Evolutionary conservation across 2,113 vertebrate genomes (phyloP), one percentile per base, ranked within the genome.

Genomic region (Chionomys nivalis): DNA sequence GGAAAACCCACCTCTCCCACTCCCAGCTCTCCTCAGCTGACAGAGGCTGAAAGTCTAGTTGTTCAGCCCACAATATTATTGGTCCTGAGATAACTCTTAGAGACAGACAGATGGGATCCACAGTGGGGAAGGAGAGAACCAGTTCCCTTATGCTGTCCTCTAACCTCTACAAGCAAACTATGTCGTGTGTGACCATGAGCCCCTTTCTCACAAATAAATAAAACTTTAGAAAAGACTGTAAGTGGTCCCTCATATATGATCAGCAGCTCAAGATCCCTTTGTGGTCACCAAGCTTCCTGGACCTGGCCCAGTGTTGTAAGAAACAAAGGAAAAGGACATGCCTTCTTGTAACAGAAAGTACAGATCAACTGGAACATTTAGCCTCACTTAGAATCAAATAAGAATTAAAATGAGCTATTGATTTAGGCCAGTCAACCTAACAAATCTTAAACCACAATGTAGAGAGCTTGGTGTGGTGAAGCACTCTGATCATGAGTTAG

Each of bases 351-450:
- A 94, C 33, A 23, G 36, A 92, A 79, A 83, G 70, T 24, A 90
- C 19, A 93, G 70, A 36, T 92, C 24, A 33, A 77, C 19, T 66
- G 39, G 33, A 9, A 52, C 81, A 96, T 90, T 82, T 65, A 21
- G 47, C 28, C 36, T 94, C 58, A 89, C 33, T 95, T 47, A 75
- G 90, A 93, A 79, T 63, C 47, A 52, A 87, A 86, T 12, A 93
- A 93, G 75, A 93, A 92, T 95, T 76, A 68, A 85, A 91, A 92
- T 23, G 79, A 92, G 47, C 21, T 72, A 72, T 42, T 72, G 65
- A 63, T 94, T 52, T 79, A 79, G 55, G 44, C 66, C 78, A 82
- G 23, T 63, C 44, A 86, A 33, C 65, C 23, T 92, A 82, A 83
- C 8, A 49, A 90, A 93, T 36, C 93, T 77, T 90, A 79, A 95